Evolutionary conservation across 1,140 invertebrate species (phyloP), one percentile per base, ranked within the genome.

Genomic region (Bombus sibiricus): DNA sequence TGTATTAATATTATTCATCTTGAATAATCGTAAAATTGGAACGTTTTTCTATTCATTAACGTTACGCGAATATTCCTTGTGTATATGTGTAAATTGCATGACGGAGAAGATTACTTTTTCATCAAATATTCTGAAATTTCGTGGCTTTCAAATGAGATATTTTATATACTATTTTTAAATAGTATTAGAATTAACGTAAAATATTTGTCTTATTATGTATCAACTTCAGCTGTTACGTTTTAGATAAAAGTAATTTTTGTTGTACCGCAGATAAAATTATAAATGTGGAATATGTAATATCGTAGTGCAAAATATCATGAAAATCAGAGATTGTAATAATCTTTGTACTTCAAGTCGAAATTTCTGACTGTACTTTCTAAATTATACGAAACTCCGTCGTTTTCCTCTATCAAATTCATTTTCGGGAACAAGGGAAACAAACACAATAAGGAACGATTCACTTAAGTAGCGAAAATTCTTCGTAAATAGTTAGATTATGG

Each of bases 381-480:
- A 64, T n/a, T 77, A 62, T 18, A 25, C 13, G 9, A 39, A 34
- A 43, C n/a, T 15, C 18, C 5, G 3, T 37, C 28, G 22, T 25
- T 34, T 68, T 34, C 39, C 10, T 41, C 12, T 68, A 13, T 79
- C 3, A 79, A 15, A 66, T 79, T 68, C n/a, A 66, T 34, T 66
- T 66, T 79, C 41, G 13, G 28, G 28, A 10, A 10, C 28, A 43
- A 68, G 62, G 28, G 22, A 68, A 79, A 79, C 41, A 68, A 47
- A 68, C n/a, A 8, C 22, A 68, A 5, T 8, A 15, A 18, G 37
- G 39, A 43, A 32, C 32, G 77, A 25, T 22, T 66, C 37, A 10
- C 18, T 79, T 68, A 68, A 79, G 77, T 43, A 39, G 68, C 37
- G 62, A 79, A 68, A 68, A 79, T 79, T 79, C 41, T 62, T 32